A percentile compares a stretch with the other conserved stretches of the same genome.
These are phyloP conservation scores for Scartelaos histophorus DNA, from an alignment of 2,113 vertebrate species.

Conservation along the genomic window DNA sequence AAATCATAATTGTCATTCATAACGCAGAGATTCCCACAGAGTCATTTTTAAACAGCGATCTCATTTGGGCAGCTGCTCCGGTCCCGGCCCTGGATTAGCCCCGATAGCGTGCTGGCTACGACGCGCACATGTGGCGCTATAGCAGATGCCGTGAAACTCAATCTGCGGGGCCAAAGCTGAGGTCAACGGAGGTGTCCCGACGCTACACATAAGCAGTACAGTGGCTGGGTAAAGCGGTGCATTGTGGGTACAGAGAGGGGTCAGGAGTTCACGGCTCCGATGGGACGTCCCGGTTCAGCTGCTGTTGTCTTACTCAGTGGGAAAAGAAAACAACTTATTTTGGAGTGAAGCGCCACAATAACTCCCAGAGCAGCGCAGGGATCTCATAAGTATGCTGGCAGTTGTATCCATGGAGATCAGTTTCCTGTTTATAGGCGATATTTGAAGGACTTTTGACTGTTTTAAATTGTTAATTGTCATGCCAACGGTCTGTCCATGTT, in stretches of 20 bases:
- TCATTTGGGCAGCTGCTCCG: not conserved
- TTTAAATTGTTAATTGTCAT: too few relatives aligned
- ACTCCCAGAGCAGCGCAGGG: not conserved
- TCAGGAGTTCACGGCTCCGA: slow-evolving; percentile 12
- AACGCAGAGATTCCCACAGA: slow-evolving; percentile 1
- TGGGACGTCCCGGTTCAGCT: slow-evolving; percentile 14
- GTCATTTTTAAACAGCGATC: slow-evolving; percentile 5
- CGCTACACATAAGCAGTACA: slow-evolving; percentile 25
- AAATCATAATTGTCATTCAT: not conserved
- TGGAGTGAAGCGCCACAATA: not conserved
- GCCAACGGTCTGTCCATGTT: too few relatives aligned
- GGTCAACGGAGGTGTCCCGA: slow-evolving; percentile 48
- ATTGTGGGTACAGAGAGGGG: slow-evolving; percentile 12
- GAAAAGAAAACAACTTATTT: not conserved
- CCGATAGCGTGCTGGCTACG: slow-evolving; percentile 26
- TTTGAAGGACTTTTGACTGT: too few relatives aligned
- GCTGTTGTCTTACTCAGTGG: slow-evolving; percentile 13
- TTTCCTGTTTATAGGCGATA: too few relatives aligned
- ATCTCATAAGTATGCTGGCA: not conserved
- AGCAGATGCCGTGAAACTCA: slow-evolving; percentile 61
- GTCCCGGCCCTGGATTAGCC: slow-evolving; percentile 37
- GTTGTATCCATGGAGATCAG: not conserved
- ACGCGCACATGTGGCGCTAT: slow-evolving; percentile 53
- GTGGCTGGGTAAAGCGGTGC: slow-evolving; percentile 29
- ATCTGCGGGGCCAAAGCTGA: slow-evolving; percentile 30